Base-by-base conservation (phyloP, 1,140 invertebrate species). In the Chymomyza costata region DNA sequence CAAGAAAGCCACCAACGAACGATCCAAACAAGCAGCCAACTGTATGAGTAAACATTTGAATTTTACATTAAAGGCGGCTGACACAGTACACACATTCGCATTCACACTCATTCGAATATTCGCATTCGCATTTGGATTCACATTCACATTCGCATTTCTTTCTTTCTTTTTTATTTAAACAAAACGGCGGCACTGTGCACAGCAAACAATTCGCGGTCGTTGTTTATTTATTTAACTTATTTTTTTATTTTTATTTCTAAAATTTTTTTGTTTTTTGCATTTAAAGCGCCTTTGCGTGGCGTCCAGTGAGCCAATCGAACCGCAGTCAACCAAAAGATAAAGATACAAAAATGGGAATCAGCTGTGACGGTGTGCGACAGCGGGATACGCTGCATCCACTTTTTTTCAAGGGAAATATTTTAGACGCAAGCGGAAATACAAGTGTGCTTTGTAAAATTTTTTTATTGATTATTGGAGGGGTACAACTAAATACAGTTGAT, bases 251-350 rank as follows among this genome's bases (percentile, higher is more conserved):
- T 34, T 38, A 6, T 6, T 38, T 16, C 15, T 34, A 6, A 11
- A 3, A 6, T 6, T 34, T 34, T 5, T 34, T 34, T 34, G 5
- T 16, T 7, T 38, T 17, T 16, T 38, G 35, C 35, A 14, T 78
- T 76, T 78, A 78, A 78, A 80, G 73, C 73, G 67, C 73, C 73
- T 80, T 73, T 71, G 73, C 73, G n/a, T n/a, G n/a, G n/a, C n/a
- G 67, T 65, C 39, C 45, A 37, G 37, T 21, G 15, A 17, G 13
- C 5, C 15, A 38, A 15, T 3, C 2, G 15, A 16, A 17, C 15
- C 5, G 10, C 14, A 38, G 10, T 38, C 35, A 38, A 3, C 10
- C 35, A 38, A 38, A 6, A 15, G 38, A 46, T 19, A 39, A 45
- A 16, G n/a, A 21, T 28, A 8, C 31, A 34, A n/a, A n/a, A n/a